phyloP scores from a whole-genome alignment of 2,113 vertebrate species.

The Cyprinus carpio region DNA sequence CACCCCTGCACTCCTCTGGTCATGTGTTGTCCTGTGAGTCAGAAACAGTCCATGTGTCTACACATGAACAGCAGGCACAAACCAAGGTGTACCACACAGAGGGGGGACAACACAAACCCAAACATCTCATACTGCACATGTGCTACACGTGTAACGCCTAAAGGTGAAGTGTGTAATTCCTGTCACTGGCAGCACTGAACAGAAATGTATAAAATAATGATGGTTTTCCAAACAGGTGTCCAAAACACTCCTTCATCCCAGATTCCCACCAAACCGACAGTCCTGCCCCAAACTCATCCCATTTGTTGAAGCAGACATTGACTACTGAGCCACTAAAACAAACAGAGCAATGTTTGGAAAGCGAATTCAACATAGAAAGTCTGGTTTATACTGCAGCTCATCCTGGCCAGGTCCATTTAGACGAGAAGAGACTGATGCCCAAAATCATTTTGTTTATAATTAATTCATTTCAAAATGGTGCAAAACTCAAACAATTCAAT shows the following conservation, averaged over 20 bases:
- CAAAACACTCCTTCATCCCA: background rate
- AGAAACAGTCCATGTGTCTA: constrained; percentile 53
- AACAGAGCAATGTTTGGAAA: background rate
- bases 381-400: background rate
- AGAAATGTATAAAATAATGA: background rate
- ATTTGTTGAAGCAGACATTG: background rate
- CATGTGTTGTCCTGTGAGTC: constrained; percentile 63
- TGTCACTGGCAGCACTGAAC: background rate
- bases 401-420: background rate
- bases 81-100: constrained; percentile 47
- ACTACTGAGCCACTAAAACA: no score
- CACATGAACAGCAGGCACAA: constrained; percentile 56
- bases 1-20: constrained; percentile 58
- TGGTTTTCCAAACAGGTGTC: background rate
- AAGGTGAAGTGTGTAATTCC: constrained; percentile 26
- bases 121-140: background rate
- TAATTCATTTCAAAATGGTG: background rate
- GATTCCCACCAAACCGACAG: background rate
- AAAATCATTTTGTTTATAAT: background rate
- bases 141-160: background rate
- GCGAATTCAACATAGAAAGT: background rate
- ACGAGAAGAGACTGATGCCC: background rate
- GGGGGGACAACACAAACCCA: constrained; percentile 24
- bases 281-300: background rate
- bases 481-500: no score